Conservation (phyloP, 2,888 invertebrate genomes). For the Sinohyriopsis cumingii region DNA sequence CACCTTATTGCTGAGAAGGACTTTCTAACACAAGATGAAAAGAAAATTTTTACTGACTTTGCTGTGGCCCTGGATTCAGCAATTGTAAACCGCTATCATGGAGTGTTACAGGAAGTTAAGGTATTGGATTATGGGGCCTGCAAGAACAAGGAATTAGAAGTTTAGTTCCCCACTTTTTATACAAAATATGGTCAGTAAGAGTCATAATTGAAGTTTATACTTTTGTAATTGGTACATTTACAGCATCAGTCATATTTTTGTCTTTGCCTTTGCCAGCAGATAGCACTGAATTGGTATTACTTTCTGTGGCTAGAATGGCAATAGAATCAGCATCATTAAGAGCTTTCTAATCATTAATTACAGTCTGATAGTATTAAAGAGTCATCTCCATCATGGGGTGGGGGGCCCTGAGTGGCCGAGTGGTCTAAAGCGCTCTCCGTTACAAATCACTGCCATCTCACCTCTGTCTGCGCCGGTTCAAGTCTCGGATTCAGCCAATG, state of each 20-base stretch:
- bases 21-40: constrained; percentile 61
- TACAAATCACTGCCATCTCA: too few relatives aligned
- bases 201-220: not conserved
- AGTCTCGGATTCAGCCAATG: too few relatives aligned
- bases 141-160: too few relatives aligned
- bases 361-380: too few relatives aligned
- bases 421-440: too few relatives aligned
- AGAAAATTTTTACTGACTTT: constrained; percentile 63
- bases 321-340: too few relatives aligned
- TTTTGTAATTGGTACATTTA: not conserved
- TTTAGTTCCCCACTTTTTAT: not conserved
- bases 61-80: constrained; percentile 65
- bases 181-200: not conserved
- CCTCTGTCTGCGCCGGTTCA: too few relatives aligned
- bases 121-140: constrained; percentile 35
- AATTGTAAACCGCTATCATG: constrained; percentile 66
- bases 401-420: too few relatives aligned
- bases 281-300: not conserved
- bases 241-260: not conserved
- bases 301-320: too few relatives aligned
- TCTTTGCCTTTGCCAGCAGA: not conserved
- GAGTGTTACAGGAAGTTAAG: constrained; percentile 67
- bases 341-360: too few relatives aligned
- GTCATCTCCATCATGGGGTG: too few relatives aligned
- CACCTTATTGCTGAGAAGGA: constrained; percentile 61